Evolutionary conservation across 2,888 invertebrate species (phyloP).

Genomic region (Siphonodentalium dalli): DNA sequence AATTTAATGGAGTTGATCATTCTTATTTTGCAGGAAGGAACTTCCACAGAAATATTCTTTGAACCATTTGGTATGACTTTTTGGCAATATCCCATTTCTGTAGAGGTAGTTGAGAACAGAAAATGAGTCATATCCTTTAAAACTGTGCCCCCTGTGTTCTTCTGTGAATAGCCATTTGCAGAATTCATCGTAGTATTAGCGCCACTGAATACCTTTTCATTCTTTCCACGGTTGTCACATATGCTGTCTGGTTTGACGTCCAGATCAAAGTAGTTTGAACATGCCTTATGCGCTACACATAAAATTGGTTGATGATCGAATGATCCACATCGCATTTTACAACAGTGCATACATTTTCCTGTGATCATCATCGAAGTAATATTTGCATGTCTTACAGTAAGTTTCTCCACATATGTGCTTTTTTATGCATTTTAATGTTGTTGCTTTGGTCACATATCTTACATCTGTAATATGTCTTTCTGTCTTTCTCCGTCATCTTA

Average conservation of each 20-base stretch:
- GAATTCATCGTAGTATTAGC: slow-evolving; percentile 2
- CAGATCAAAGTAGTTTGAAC: slow-evolving; percentile 1
- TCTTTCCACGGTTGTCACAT: slow-evolving; percentile 6
- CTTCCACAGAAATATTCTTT: slow-evolving; percentile 13
- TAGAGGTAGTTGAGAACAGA: slow-evolving; percentile 4
- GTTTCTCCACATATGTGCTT: slow-evolving; percentile 13
- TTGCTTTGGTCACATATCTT: slow-evolving; percentile 12
- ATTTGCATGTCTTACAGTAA: slow-evolving; percentile 21
- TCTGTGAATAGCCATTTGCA: slow-evolving; percentile 17
- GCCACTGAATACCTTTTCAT: slow-evolving; percentile 5
- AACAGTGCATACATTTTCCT: slow-evolving; percentile 7
- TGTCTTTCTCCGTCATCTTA: not conserved
- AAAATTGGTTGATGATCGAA: slow-evolving; percentile 1
- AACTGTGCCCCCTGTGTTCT: slow-evolving; percentile 15
- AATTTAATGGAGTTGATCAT: too few species aligned
- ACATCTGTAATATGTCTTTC: slow-evolving; percentile 14
- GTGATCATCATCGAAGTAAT: slow-evolving; percentile 13
- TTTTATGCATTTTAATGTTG: slow-evolving; percentile 5
- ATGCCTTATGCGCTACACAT: slow-evolving; percentile 6
- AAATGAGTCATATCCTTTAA: slow-evolving; percentile 19
- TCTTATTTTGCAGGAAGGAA: slow-evolving; percentile 11
- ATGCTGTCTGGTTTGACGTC: not conserved
- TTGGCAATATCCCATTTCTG: slow-evolving; percentile 6
- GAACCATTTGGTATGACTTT: not conserved
- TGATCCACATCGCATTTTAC: slow-evolving; percentile 3